Evolutionary conservation across 2,888 invertebrate genomes (phyloP), one percentile per base, ranked within the genome.

Genomic region (Eupithecia subumbrata): DNA sequence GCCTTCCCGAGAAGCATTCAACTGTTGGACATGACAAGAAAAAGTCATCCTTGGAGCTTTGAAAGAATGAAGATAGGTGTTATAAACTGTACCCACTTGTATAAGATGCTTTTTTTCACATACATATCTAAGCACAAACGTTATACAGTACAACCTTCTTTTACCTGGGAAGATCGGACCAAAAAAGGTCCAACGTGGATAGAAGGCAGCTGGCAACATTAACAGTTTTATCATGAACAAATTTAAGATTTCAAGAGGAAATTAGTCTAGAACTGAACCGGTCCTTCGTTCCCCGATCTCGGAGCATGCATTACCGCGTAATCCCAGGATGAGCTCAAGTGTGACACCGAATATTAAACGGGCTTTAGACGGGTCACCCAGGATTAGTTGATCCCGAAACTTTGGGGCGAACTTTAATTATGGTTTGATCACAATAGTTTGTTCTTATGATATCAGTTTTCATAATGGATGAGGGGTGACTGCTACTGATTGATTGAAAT

Each of bases 301-400:
- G 81, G 78, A 82, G 84, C 85, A 85, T 86, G 87, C 86, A 89
- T 90, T 89, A 90, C 85, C 82, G 78, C 77, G 83, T 91, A 91
- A 92, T 91, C 91, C 89, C 71, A 76, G 88, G 86, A 86, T 89
- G 85, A 90, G 85, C 88, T 87, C 87, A 87, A 91, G 90, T 91
- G 91, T 91, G 91, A 91, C 90, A 86, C 84, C 84, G 91, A 92
- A 92, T 92, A 91, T 91, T 91, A 91, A 91, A 86, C 88, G 86
- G 86, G 88, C 86, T 86, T 87, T 85, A 82, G 82, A 83, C 86
- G 89, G 90, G 90, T 90, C 90, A 89, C 86, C 88, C 87, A 73
- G 86, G 91, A 90, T 91, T 90, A 90, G 84, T 82, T 86, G 87
- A 86, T 85, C 87, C 85, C 82, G 73, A 87, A 90, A 91, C 89